Base-by-base conservation (phyloP, 2,888 invertebrate genomes). In the Torymus aiolomorphi region DNA sequence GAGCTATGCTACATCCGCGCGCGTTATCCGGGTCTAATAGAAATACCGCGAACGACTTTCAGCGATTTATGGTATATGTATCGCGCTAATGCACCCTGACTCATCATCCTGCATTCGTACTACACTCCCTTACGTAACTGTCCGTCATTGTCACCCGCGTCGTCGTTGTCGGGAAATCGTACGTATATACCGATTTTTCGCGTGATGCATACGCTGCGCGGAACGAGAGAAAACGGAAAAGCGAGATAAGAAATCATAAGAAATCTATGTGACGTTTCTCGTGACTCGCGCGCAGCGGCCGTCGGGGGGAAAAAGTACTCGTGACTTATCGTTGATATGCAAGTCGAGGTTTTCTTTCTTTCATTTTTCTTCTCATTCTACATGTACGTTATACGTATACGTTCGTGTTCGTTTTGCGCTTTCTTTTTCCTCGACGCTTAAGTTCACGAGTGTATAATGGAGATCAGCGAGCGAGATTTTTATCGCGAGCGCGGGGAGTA, bases 281-380 rank as follows among this genome's bases (percentile, higher is more conserved):
- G 63, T 76, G 76, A 70, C 76, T 69, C 14, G 24, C 0, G 66
- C 62, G 18, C n/a, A 20, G 2, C 20, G 20, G 20, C 20, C 20
- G 20, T 8, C 8, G 31, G 14, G 2, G 31, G 12, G 61, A 31
- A 67, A 18, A 61, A 31, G 54, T 56, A 51, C 65, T 49, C 62
- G 63, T 57, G 76, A 76, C 70, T 76, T 76, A 65, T 76, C 70
- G 71, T 76, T 66, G 52, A 66, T 51, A 52, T 77, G 57, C 71
- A 13, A 20, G 20, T 20, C 20, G 20, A 20, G 20, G 20, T 18
- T 61, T 16, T 20, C 13, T 54, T 54, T 31, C 12, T 11, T 31
- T 14, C 13, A 24, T 16, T 31, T 31, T 63, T 16, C 20, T 51
- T 54, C 13, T 65, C 54, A 13, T 52, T 52, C 4, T 42, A 24